Base-by-base conservation (phyloP, 1,140 invertebrate species). In the Drosophila parvula region DNA sequence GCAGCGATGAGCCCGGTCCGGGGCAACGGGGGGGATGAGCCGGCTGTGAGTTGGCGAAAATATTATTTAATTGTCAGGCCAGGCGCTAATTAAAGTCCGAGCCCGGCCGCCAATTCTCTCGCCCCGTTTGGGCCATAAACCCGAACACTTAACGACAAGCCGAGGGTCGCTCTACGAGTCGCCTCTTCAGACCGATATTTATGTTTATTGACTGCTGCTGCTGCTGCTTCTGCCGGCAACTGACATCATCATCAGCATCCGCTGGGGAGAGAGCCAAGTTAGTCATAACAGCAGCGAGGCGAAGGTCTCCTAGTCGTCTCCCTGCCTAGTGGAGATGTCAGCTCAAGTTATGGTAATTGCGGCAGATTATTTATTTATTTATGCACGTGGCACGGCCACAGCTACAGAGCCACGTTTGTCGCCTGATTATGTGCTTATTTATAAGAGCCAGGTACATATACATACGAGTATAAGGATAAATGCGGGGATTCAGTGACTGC, bases 321-420 rank as follows among this genome's bases (percentile, higher is more conserved):
- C 43, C 34, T 34, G 44, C 64, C 58, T 53, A 69, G 81, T 78
- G 59, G 57, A 79, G 79, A 83, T 80, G 84, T 79, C 83, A 80
- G 74, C 68, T 50, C 74, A 89, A 88, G 77, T 89, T 88, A 88
- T 88, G 83, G 73, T 83, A 83, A 88, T 88, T 89, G 83, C 88
- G 79, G 83, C 84, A 84, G 74, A 88, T 89, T 88, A 89, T 84
- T 89, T 88, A 84, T 88, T 88, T 88, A 88, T 88, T 80, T 81
- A 89, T 88, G 84, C 84, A 78, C 60, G 71, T 68, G 48, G 53
- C 64, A 68, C 57, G 14, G 34, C 14, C 44, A 14, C 32, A 38
- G 69, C 34, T 32, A 47, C 59, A 44, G 34, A 69, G 64, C 14
- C 59, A 57, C 81, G 50, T 77, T 83, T 84, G 81, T 79, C 79